Conservation (phyloP, 2,797 vertebrate genomes). For the Etheostoma perlongum region DNA sequence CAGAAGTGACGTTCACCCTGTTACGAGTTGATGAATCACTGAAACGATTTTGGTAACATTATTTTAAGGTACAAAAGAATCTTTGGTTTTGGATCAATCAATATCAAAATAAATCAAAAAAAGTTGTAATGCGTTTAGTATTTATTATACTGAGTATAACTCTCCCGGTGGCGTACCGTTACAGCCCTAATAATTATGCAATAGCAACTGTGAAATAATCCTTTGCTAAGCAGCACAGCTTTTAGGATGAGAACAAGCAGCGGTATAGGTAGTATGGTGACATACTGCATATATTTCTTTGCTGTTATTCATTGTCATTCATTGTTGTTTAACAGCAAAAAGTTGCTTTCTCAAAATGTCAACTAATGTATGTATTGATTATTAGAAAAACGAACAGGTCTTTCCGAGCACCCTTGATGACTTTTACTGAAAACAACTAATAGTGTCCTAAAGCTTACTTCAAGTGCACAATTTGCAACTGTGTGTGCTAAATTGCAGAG, state of each 20-base stretch:
- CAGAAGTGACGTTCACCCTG: too few species aligned
- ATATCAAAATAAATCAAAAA: too few species aligned
- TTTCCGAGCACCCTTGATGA: slow-evolving; percentile 28
- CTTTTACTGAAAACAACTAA: slow-evolving; percentile 14
- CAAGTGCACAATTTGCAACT: slow-evolving; percentile 27
- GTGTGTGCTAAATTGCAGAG: slow-evolving; percentile 28
- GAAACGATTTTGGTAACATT: too few species aligned
- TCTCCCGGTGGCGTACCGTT: too few species aligned
- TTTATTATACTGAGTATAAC: too few species aligned
- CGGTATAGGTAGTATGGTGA: neutral
- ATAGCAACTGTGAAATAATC: slow-evolving; percentile 35
- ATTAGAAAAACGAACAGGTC: slow-evolving; percentile 50
- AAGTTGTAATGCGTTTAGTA: too few species aligned
- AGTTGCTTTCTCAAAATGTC: slow-evolving; percentile 61
- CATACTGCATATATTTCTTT: slow-evolving; percentile 10
- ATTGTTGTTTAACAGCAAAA: slow-evolving; percentile 26
- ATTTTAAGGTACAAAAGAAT: too few species aligned
- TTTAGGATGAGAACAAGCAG: neutral
- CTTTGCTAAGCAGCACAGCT: slow-evolving; percentile 20
- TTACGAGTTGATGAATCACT: too few species aligned
- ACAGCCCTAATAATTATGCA: neutral
- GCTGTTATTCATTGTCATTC: slow-evolving; percentile 23
- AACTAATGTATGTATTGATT: slow-evolving; percentile 46
- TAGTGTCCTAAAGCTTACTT: slow-evolving; percentile 19
- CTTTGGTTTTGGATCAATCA: too few species aligned